Base-by-base conservation (phyloP, 2,888 invertebrate genomes). In the Pseudolycoriella hygida region DNA sequence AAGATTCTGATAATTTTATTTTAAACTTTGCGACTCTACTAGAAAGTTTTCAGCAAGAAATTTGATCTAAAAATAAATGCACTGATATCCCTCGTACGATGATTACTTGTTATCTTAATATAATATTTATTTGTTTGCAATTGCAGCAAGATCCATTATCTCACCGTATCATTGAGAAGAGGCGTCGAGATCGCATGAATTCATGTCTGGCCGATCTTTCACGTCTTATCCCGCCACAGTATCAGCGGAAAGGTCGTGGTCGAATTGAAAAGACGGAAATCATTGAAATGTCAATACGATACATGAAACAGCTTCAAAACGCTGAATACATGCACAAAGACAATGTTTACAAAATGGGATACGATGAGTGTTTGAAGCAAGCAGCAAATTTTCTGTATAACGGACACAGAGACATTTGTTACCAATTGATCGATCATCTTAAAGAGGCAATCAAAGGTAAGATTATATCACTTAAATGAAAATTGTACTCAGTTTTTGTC, bases 211-310 rank as follows among this genome's bases (percentile, higher is more conserved):
- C 92, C 0, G 92, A 94, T 63, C 73, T 96, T 25, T 90, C 92
- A 45, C 76, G 90, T 34, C 76, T 96, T 44, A 92, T 96, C 50
- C 96, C 94, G 0, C 79, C 88, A 1, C 86, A 88, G 56, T 93
- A 90, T 62, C 71, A 92, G 57, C 89, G 93, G 65, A 94, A 94
- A 65, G 93, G 93, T 6, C 77, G 94, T 45, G 94, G 94, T 14
- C 73, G 96, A 38, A 88, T 96, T 42, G 96, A 96, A 63, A 96
- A 96, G 68, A 94, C 94, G 0, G 94, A 96, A 69, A 94, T 96
- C 49, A 93, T 96, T 48, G 94, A 96, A 67, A 92, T 94, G 92
- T 93, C 94, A 38, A 94, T 93, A 51, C 78, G 87, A 47, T 92
- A 94, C 58, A 80, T 96, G 68, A 88, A 89, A 60, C 83, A 83